These are phyloP conservation scores for Peribatodes rhomboidaria DNA, from an alignment of 2,888 invertebrate genomes.

Conservation along the genomic window DNA sequence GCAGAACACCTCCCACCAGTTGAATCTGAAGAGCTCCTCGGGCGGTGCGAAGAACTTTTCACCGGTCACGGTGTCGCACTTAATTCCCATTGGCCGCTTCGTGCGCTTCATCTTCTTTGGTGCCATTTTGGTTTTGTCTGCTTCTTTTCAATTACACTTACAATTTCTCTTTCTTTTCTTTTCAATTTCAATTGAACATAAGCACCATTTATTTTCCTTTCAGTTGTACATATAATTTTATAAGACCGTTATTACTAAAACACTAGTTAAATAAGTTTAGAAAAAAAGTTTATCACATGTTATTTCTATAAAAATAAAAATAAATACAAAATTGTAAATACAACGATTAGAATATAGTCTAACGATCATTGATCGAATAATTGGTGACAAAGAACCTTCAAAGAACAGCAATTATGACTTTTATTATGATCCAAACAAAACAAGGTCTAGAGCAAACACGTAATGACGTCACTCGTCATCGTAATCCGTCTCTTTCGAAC, in stretches of 20 bases:
- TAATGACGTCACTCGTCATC: no score
- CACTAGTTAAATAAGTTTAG: background rate
- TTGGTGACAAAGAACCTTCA: no score
- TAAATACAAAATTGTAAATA: background rate
- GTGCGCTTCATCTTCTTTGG: no score
- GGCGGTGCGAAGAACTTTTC: slow-evolving; percentile 43
- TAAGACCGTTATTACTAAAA: background rate
- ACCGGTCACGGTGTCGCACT: background rate
- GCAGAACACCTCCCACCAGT: slow-evolving; percentile 59
- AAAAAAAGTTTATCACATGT: slow-evolving; percentile 2
- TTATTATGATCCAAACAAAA: background rate
- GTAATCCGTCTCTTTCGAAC: no score
- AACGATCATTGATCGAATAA: no score
- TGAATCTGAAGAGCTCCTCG: slow-evolving; percentile 50
- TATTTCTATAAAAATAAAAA: background rate
- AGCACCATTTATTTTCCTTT: background rate
- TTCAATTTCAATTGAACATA: no score
- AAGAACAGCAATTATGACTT: background rate
- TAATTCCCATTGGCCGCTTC: slow-evolving; percentile 2
- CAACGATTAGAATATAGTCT: no score
- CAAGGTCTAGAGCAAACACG: no score
- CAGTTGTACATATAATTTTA: background rate
- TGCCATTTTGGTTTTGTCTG: background rate
- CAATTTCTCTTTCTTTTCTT: no score
- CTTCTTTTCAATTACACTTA: background rate